A percentile compares a stretch with the other conserved stretches of the same genome.
Conservation (phyloP, 2,797 vertebrate species). For the Denticeps clupeoides region DNA sequence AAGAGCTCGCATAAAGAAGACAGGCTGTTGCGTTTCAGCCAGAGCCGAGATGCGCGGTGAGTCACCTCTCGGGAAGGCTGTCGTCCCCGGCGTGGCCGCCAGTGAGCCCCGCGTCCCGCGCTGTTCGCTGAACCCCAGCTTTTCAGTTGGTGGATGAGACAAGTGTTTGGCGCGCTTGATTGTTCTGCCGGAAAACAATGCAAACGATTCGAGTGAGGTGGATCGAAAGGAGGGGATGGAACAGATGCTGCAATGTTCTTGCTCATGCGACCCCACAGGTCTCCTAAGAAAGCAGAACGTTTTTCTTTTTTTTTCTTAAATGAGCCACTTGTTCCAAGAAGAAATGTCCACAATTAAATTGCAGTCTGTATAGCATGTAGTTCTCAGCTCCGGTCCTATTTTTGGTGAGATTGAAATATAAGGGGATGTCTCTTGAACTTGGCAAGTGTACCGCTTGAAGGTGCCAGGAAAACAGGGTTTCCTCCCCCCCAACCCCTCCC, state of each 20-base stretch:
- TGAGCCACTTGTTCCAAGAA: constrained; percentile 8
- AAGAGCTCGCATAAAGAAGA: constrained; percentile 62
- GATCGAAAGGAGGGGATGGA: no score
- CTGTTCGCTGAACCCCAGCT: constrained; percentile 29
- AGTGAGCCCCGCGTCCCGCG: neutral
- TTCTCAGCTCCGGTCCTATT: constrained; percentile 4
- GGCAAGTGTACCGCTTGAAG: constrained; percentile 35
- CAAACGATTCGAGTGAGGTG: no score
- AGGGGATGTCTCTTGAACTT: constrained; percentile 30
- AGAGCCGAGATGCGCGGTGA: constrained; percentile 46
- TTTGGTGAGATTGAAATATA: constrained; percentile 14
- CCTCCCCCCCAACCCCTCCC: neutral
- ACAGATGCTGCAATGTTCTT: no score
- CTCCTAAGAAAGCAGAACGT: no score
- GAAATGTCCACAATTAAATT: constrained; percentile 17
- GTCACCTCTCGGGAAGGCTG: constrained; percentile 51
- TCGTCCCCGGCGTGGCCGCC: no score
- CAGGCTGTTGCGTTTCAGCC: constrained; percentile 45
- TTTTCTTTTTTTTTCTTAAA: neutral
- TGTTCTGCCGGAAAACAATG: no score
- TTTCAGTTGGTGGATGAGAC: no score
- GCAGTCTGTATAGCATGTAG: constrained; percentile 9
- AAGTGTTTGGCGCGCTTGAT: no score
- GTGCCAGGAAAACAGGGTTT: constrained; percentile 11
- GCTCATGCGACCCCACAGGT: no score